phyloP scores from a whole-genome alignment of 2,113 vertebrate genomes.

The Engystomops pustulosus region DNA sequence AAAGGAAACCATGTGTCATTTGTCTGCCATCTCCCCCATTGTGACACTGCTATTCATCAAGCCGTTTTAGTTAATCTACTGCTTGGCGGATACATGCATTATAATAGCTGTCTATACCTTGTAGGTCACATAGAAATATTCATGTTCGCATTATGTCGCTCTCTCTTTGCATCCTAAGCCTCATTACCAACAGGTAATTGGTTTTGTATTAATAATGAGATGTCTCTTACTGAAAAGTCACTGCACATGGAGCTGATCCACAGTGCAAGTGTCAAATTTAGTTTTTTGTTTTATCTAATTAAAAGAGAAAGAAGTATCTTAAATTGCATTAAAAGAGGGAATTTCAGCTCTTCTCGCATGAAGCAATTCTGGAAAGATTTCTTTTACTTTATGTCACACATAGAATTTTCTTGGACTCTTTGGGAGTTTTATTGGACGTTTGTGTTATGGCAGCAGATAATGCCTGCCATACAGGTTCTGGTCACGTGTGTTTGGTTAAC shows the following conservation, averaged over 20 bases:
- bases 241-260: not conserved
- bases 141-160: conserved; percentile 24
- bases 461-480: no score
- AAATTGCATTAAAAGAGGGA: no score
- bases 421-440: no score
- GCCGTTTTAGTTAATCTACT: not conserved
- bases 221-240: conserved; percentile 4
- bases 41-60: not conserved
- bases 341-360: no score
- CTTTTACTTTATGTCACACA: no score
- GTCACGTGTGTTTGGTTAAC: no score
- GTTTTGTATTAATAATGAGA: conserved; percentile 45
- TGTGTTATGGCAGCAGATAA: no score
- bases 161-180: not conserved
- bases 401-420: no score
- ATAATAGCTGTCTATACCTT: not conserved
- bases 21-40: not conserved
- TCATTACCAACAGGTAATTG: conserved; percentile 8
- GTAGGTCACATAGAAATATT: conserved; percentile 38
- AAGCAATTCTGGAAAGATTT: no score
- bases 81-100: not conserved
- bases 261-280: not conserved
- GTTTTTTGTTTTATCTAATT: not conserved
- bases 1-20: not conserved
- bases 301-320: not conserved